Evolutionary conservation across 2,888 invertebrate genomes (phyloP), one percentile per base, ranked within the genome.

Genomic region (Hyposoter didymator): DNA sequence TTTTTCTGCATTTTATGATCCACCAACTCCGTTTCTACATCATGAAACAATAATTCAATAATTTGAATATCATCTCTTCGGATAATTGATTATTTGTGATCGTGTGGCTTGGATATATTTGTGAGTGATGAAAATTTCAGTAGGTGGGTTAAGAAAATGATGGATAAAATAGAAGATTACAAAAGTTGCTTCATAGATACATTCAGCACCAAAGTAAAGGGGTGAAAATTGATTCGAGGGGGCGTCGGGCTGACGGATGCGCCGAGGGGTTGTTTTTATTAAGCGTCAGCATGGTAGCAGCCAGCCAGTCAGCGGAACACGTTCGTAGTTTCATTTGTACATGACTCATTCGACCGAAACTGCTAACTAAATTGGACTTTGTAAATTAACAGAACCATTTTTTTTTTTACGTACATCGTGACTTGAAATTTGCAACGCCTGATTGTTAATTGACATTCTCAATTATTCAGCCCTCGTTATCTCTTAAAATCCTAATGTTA

Each of bases 201-300:
- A 70, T 81, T 78, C 81, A 73, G 76, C 76, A 52, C 49, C 47
- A 62, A 49, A 78, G 64, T 47, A 64, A 80, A 75, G 75, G 64
- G 67, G 62, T 72, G n/a, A 47, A 79, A 47, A 59, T 55, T 76
- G 43, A 64, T 64, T 43, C 62, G 39, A 35, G 52, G 78, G 59
- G 62, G 43, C 55, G 59, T 52, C 49, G 67, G 72, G 72, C 79
- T 82, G 76, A 76, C 80, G 79, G 66, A 83, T 80, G 76, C 72
- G 66, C 59, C 22, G 67, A 59, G 47, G 59, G 62, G 49, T 72
- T 55, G 76, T 66, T 76, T 70, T 52, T 78, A 22, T 74, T 28
- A 83, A 83, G 85, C 83, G 74, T 85, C 78, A 85, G 78, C 82
- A 76, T 73, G 64, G 52, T 82, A 83, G 83, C 76, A 85, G 85